Evolutionary conservation across 92 coral and sea anemone species (phyloP), one percentile per base, ranked within the genome.

Genomic region (Meandrina meandrites): DNA sequence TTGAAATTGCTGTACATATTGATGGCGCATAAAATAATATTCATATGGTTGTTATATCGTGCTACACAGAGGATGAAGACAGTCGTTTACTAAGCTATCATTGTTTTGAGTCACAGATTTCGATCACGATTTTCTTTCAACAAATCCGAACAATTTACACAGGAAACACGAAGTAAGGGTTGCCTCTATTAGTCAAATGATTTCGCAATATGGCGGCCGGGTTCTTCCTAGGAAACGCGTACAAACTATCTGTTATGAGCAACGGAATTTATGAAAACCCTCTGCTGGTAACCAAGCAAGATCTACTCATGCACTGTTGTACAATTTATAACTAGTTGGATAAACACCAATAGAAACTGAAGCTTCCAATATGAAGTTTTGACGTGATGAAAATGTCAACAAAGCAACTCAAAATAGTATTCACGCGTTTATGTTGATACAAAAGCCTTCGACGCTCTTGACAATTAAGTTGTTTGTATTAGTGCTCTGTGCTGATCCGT

Each of bases 1-100:
- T n/a, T n/a, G n/a, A n/a, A n/a, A 73, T 54, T 84, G 87, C 14
- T 57, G 17, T 40, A 36, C 16, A 51, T 73, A 80, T 31, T 57
- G 45, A 27, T 12, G 53, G 53, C 9, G 3, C 42, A 78, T 30
- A 69, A 30, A 54, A 57, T 27, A 40, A 73, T 24, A 35, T 37
- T n/a, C 17, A 17, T 35, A 21, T 35, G 48, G 27, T 21, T 24
- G n/a, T 8, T 21, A 19, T 73, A 8, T 28, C n/a, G 17, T 31
- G 76, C 76, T 71, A 6, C 28, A 37, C 22, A 37, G 30, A 73
- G 37, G 48, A 21, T 73, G 78, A 73, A 73, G n/a, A 18, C 48
- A 37, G 28, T 73, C 45, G 48, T 32, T n/a, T n/a, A n/a, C n/a
- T n/a, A 15, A 56, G 8, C 31, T 5, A 54, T 50, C 28, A 21